These are phyloP conservation scores for Haliclona indistincta DNA, from an alignment of 37 sponge, comb jelly and placozoan genomes.

Conservation along the genomic window DNA sequence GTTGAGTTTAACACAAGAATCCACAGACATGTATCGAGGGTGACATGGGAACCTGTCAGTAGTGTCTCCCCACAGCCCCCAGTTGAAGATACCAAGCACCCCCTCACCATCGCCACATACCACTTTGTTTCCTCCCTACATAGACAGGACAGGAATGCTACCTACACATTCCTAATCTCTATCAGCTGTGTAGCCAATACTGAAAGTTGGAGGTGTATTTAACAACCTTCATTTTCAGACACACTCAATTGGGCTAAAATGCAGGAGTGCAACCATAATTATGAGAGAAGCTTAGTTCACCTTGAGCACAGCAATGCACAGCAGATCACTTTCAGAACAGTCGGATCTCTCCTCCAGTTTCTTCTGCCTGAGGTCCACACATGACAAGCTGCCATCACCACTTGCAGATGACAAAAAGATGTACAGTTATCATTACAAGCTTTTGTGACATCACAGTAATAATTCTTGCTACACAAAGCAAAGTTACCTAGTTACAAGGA, in stretches of 20 bases:
- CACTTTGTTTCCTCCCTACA: conserved; percentile 78
- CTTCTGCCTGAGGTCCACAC: conserved; percentile 69
- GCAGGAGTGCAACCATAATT: too few relatives aligned
- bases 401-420: conserved; percentile 2
- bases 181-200: background rate
- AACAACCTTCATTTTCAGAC: background rate
- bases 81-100: conserved; percentile 69
- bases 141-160: background rate
- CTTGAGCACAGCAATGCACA: conserved; percentile 77
- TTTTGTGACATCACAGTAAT: background rate
- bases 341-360: conserved; percentile 74
- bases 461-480: background rate
- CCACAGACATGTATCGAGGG: conserved; percentile 60
- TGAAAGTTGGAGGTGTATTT: background rate
- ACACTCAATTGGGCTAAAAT: background rate
- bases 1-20: conserved; percentile 47
- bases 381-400: conserved; percentile 84
- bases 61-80: conserved; percentile 92
- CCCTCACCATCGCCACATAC: conserved; percentile 94
- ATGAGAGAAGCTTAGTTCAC: too few relatives aligned
- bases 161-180: background rate
- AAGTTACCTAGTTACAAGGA: conserved; percentile 69
- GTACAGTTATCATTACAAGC: background rate
- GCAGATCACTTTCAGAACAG: conserved; percentile 83
- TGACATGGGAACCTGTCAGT: conserved; percentile 78